phyloP scores from a whole-genome alignment of 1,140 invertebrate species.

The Atta cephalotes region DNA sequence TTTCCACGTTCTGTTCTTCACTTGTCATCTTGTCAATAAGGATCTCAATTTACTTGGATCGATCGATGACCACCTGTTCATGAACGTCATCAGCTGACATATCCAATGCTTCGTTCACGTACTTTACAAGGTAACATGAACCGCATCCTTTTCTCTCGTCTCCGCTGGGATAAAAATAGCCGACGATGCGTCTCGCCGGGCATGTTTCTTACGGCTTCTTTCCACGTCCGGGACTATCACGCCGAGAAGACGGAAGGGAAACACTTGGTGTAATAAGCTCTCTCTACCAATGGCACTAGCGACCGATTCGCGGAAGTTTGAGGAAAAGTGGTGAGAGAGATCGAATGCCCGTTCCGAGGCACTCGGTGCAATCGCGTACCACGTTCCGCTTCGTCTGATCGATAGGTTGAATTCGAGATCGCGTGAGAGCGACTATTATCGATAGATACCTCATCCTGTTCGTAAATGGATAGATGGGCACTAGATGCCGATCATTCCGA shows the following conservation, averaged over 20 bases:
- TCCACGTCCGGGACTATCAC: constrained; percentile 22
- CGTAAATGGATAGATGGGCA: constrained; percentile 64
- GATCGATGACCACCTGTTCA: constrained; percentile 62
- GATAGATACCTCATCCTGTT: constrained; percentile 57
- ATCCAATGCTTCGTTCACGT: constrained; percentile 50
- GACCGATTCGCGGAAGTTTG: constrained; percentile 51
- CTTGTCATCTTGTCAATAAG: constrained; percentile 9
- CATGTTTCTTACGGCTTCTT: constrained; percentile 46
- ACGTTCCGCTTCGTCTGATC: constrained; percentile 59
- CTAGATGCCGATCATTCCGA: constrained; percentile 69
- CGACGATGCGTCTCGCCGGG: not conserved
- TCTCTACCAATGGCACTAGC: not conserved
- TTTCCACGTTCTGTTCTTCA: not conserved
- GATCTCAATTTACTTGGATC: constrained; percentile 41
- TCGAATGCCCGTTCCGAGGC: constrained; percentile 55
- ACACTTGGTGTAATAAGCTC: constrained; percentile 65
- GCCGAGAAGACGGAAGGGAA: constrained; percentile 56
- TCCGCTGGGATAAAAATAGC: constrained; percentile 65
- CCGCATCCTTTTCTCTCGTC: constrained; percentile 31
- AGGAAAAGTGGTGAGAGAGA: constrained; percentile 42
- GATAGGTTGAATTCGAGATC: constrained; percentile 75
- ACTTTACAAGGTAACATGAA: constrained; percentile 36
- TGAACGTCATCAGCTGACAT: constrained; percentile 59
- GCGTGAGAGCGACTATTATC: constrained; percentile 74
- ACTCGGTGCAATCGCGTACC: constrained; percentile 65